Evolutionary conservation across 2,888 invertebrate species (phyloP), one percentile per base, ranked within the genome.

Genomic region (Mythimna loreyi): DNA sequence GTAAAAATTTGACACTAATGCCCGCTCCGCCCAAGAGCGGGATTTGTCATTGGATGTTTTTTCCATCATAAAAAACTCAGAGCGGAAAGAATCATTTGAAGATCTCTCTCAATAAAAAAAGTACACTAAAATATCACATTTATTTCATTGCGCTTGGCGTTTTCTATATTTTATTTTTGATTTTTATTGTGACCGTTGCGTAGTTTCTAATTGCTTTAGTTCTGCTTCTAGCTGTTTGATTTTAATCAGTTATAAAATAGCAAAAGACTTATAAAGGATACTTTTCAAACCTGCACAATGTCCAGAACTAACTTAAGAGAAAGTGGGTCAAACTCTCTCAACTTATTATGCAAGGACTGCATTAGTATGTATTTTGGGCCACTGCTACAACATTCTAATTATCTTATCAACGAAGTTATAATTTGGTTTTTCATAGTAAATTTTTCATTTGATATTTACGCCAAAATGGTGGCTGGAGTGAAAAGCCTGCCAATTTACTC

Each of bases 321-420:
- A 75, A 82, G 28, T 79, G 52, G 80, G 72, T 67, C 75, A 82
- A 69, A 61, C 71, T 59, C 47, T 78, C 47, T 53, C 52, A 65
- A 59, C 55, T 69, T 69, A 79, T 63, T 69, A 72, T 75, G 61
- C 72, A 75, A 67, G 60, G 40, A 64, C 57, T 62, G 33, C 30
- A 59, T 25, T 45, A 23, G 25, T 74, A 63, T 6, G 3, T 30
- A 36, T 57, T 67, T 50, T 57, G 49, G 61, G 63, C 67, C 58
- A 49, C 33, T 53, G 47, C 9, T 64, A 25, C 36, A 62, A 70
- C 57, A 68, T 52, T 66, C 9, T 68, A 57, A 78, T 59, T 55
- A 60, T 30, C 0, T 59, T 40, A 36, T 55, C 40, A 63, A 25
- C 16, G 2, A 64, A 62, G 13, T 57, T 33, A 25, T 47, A 1